Evolutionary conservation across 2,113 vertebrate species (phyloP).

Genomic region (Coregonus clupeaformis): DNA sequence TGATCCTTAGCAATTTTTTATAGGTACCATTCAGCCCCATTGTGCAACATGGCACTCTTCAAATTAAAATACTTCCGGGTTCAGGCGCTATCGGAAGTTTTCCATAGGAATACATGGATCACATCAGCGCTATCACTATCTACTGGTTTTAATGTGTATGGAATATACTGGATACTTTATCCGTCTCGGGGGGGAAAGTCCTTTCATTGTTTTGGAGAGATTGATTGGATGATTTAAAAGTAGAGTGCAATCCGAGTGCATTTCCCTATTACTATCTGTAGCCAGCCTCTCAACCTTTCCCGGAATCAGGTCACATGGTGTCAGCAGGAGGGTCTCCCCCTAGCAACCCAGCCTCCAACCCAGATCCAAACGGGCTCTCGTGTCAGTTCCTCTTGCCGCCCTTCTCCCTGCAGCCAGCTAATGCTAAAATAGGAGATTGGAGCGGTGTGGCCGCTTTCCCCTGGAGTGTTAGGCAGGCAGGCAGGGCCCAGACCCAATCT

Average conservation of each 20-base stretch:
- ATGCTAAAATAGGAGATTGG: slow-evolving; percentile 6
- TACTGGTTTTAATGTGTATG: too few species aligned
- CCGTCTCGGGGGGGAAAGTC: slow-evolving; percentile 23
- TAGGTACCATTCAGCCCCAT: too few species aligned
- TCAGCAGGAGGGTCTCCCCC: slow-evolving; percentile 31
- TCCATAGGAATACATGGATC: too few species aligned
- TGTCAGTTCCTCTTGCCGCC: background rate
- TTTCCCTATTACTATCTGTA: slow-evolving; percentile 58
- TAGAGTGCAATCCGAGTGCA: slow-evolving; percentile 7
- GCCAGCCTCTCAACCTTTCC: slow-evolving; percentile 20
- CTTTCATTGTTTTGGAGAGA: slow-evolving; percentile 7
- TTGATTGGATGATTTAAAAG: slow-evolving; percentile 20
- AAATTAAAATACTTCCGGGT: too few species aligned
- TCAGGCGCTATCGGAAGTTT: too few species aligned
- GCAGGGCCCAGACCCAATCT: background rate
- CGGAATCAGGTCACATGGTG: slow-evolving; percentile 37
- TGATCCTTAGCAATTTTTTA: too few species aligned
- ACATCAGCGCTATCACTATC: too few species aligned
- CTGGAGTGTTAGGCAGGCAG: background rate
- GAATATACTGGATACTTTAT: background rate
- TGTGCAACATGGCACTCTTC: too few species aligned
- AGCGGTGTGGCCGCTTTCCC: background rate
- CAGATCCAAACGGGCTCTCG: background rate
- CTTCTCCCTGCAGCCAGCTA: slow-evolving; percentile 1
- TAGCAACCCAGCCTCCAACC: slow-evolving; percentile 41